Conservation (phyloP, 2,113 vertebrate genomes). For the Seriola aureovittata region DNA sequence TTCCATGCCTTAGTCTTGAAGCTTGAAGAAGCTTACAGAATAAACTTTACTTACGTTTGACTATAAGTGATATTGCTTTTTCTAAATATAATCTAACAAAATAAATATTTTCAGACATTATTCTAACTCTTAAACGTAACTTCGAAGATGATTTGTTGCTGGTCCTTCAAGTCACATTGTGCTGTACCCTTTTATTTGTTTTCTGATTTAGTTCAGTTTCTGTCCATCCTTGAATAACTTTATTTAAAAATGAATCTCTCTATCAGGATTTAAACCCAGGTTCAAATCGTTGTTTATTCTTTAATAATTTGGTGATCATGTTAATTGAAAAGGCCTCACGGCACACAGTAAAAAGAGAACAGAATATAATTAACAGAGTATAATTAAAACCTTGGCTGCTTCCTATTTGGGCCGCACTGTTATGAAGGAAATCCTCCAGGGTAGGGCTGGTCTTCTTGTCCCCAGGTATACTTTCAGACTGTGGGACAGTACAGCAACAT, state of each 20-base stretch:
- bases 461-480: conserved; percentile 44
- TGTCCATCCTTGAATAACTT: background rate
- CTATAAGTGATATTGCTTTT: background rate
- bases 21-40: background rate
- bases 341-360: background rate
- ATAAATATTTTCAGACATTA: too few species aligned
- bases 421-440: conserved; percentile 65
- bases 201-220: conserved; percentile 1
- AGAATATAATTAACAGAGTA: background rate
- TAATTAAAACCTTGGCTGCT: conserved; percentile 43
- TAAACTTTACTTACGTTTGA: background rate
- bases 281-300: background rate
- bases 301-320: background rate
- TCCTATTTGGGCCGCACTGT: conserved; percentile 35
- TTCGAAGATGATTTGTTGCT: too few species aligned
- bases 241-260: background rate
- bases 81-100: too few species aligned
- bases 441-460: conserved; percentile 43
- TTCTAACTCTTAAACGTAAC: too few species aligned
- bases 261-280: background rate
- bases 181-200: background rate
- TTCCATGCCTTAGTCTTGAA: background rate
- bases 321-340: background rate
- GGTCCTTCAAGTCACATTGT: too few species aligned
- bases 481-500: conserved; percentile 34